A percentile compares a stretch with the other conserved stretches of the same genome.
Evolutionary conservation across 2,113 vertebrate genomes (phyloP).

Genomic region (Microtus ochrogaster): DNA sequence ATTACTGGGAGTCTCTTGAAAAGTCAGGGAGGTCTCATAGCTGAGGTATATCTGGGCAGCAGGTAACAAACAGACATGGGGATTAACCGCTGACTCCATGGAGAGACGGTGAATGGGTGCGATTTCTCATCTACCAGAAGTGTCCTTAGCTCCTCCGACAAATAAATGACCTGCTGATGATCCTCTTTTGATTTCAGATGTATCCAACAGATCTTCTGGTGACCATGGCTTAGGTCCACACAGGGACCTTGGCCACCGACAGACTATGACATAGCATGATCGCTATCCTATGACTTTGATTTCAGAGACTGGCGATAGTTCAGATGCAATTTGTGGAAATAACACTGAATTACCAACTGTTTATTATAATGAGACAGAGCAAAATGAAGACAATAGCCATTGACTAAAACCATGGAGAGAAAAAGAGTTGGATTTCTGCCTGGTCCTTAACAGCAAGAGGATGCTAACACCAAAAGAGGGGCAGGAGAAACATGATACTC

Average conservation of each 20-base stretch:
- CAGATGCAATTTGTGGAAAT: conserved; percentile 48
- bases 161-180: conserved; percentile 3
- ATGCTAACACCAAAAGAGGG: background rate
- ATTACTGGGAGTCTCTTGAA: background rate
- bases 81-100: background rate
- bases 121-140: background rate
- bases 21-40: background rate
- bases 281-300: background rate
- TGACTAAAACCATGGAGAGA: conserved; percentile 29
- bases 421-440: conserved; percentile 2
- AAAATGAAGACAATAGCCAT: conserved; percentile 42
- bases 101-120: background rate
- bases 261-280: background rate
- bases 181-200: background rate
- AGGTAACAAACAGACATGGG: background rate
- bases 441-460: conserved; percentile 32
- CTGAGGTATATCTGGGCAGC: background rate
- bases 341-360: conserved; percentile 10
- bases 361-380: conserved; percentile 36
- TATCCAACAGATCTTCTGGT: background rate
- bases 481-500: background rate
- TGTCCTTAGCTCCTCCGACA: background rate
- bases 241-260: background rate
- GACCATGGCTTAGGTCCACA: background rate
- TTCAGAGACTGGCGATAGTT: conserved; percentile 52